Evolutionary conservation across 1,140 invertebrate species (phyloP), one percentile per base, ranked within the genome.

Genomic region (Drosophila cardini): DNA sequence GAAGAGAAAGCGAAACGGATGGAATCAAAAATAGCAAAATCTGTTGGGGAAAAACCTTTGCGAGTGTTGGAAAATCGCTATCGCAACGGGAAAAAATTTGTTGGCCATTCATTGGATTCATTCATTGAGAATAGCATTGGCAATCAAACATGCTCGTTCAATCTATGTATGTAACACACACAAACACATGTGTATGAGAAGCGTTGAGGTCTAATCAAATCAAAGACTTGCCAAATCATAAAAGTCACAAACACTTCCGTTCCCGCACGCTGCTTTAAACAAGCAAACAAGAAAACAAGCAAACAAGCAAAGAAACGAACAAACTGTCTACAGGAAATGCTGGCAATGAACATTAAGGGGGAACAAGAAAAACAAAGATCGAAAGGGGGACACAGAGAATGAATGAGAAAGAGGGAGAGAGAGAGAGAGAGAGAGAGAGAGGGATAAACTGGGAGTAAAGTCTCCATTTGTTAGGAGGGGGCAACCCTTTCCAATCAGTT

Each of bases 71-170:
- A 50, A 58, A 67, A 58, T 65, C 21, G 36, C 36, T 52, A 30
- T 50, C 21, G 52, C 26, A 40, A 32, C 15, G 55, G 63, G n/a
- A n/a, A 18, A 63, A 64, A 63, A 55, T 63, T 65, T 40, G 42
- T 67, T 80, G 61, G 81, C 81, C 73, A 85, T 85, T 84, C 81
- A 85, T 80, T 55, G 81, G 69, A 76, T 55, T 72, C 73, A 77
- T 80, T 84, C 77, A 80, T 85, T 67, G 80, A 50, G 72, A 73
- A 61, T 26, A 36, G 55, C 63, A 65, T 53, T 52, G 71, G 46
- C 81, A 84, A 85, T 85, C 81, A 85, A 78, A 58, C 53, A 48
- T 16, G 15, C 43, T 11, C 48, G 7, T 32, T 11, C n/a, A 21
- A 34, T 63, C 9, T 50, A 30, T 30, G 13, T 45, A 2, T 46